phyloP scores from a whole-genome alignment of 1,140 invertebrate genomes.

The Globodera rostochiensis region DNA sequence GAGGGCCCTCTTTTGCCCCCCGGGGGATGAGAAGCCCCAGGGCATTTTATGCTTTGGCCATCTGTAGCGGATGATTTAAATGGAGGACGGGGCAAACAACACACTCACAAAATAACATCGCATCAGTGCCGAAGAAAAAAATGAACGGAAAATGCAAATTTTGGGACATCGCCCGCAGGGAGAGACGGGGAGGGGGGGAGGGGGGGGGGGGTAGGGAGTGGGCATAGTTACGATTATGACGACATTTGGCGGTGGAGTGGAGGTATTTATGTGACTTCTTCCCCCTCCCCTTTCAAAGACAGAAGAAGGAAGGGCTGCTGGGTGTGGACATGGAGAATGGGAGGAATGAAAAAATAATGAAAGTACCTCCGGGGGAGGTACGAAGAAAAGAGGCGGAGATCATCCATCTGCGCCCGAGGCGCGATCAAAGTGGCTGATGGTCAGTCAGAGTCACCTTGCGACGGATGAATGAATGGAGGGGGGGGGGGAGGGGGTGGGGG shows the following conservation, averaged over 20 bases:
- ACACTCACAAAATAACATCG: background rate
- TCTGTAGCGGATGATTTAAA: background rate
- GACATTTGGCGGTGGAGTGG: background rate
- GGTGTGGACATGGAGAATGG: background rate
- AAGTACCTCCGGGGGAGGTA: background rate
- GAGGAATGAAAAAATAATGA: background rate
- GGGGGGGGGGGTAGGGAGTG: background rate
- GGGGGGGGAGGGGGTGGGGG: too few relatives aligned
- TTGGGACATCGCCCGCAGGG: background rate
- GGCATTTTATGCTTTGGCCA: constrained; percentile 2
- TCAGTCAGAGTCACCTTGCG: background rate
- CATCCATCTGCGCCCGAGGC: background rate
- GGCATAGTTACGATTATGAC: background rate
- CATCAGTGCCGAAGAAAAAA: background rate
- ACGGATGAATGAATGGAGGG: background rate
- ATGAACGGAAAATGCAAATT: constrained; percentile 2
- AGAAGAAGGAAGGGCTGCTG: background rate
- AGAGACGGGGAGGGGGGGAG: background rate
- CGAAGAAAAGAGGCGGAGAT: background rate
- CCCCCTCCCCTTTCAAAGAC: background rate
- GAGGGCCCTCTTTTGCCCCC: background rate
- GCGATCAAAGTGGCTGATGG: background rate
- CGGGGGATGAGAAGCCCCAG: background rate
- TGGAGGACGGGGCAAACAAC: background rate
- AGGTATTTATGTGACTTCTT: background rate